phyloP scores from a whole-genome alignment of 1,140 invertebrate genomes.

The Pogonognathellus flavescens region DNA sequence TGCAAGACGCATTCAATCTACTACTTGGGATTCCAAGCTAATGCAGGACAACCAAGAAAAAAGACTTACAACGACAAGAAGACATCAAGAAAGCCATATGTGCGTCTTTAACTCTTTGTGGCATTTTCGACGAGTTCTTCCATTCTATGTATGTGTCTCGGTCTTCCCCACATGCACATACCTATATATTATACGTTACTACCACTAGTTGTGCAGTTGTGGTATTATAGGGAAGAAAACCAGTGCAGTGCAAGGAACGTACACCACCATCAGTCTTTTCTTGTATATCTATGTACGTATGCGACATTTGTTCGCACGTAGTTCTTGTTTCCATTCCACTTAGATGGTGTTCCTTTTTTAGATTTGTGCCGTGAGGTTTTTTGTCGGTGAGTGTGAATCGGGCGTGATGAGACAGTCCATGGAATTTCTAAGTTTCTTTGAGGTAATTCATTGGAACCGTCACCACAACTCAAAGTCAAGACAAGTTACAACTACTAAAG shows the following conservation, averaged over 20 bases:
- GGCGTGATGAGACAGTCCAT: conserved; percentile 47
- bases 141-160: conserved; percentile 6
- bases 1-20: conserved; percentile 39
- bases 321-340: conserved; percentile 51
- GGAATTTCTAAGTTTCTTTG: conserved; percentile 6
- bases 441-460: conserved; percentile 51
- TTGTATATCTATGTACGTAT: not conserved
- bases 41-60: not conserved
- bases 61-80: conserved; percentile 19
- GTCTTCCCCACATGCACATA: not conserved
- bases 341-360: conserved; percentile 45
- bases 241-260: not conserved
- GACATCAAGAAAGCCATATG: conserved; percentile 48
- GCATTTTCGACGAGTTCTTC: conserved; percentile 22
- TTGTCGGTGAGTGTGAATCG: conserved; percentile 39
- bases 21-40: conserved; percentile 41
- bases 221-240: not conserved
- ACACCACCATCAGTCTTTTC: conserved; percentile 12
- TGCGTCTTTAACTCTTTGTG: conserved; percentile 44
- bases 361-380: conserved; percentile 32
- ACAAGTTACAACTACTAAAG: not conserved
- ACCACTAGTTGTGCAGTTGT: no score
- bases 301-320: conserved; percentile 44
- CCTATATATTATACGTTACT: not conserved
- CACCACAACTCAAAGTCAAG: conserved; percentile 48